Evolutionary conservation across 2,797 vertebrate genomes (phyloP).

Genomic region (Chlorospingus flavigularis): DNA sequence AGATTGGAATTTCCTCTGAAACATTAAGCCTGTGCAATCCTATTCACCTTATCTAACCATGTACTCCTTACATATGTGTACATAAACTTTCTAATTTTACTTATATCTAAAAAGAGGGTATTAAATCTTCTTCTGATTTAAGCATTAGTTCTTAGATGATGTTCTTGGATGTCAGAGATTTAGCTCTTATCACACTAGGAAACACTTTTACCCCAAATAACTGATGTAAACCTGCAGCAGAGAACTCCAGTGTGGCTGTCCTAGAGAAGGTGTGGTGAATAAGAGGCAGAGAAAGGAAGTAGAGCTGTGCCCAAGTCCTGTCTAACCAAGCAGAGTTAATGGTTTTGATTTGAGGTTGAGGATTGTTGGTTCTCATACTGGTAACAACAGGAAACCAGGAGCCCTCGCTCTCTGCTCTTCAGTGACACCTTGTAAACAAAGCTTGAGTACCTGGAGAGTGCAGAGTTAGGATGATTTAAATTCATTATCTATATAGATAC

Average conservation of each 20-base stretch:
- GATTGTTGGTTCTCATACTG: rapidly evolving
- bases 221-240: background rate
- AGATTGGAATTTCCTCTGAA: background rate
- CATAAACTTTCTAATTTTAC: background rate
- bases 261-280: background rate
- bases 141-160: background rate
- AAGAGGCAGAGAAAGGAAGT: background rate
- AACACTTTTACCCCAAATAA: background rate
- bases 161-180: background rate
- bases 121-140: background rate
- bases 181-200: background rate
- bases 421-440: background rate
- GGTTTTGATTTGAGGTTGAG: background rate
- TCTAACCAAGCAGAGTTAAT: background rate
- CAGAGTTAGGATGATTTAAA: background rate
- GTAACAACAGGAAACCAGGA: background rate
- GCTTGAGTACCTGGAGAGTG: background rate
- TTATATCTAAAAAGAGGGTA: background rate
- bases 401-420: background rate
- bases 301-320: rapidly evolving
- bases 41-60: background rate
- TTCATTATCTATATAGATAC: background rate
- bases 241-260: background rate
- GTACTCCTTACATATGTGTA: background rate
- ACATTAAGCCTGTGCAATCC: background rate